Evolutionary conservation across 2,797 vertebrate genomes (phyloP).

Genomic region (Lateolabrax maculatus): DNA sequence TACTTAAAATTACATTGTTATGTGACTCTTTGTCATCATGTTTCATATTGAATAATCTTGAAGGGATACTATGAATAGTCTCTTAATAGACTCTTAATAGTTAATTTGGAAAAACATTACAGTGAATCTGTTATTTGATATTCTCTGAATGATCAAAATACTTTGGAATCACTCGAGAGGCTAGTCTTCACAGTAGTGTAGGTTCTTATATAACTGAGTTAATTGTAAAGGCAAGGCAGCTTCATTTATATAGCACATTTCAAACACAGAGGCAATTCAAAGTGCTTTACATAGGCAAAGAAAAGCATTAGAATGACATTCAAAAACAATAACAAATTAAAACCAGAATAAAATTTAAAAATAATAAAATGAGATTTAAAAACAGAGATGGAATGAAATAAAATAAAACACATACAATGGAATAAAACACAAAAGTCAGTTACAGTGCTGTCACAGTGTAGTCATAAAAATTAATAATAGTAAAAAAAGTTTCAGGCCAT

Average conservation of each 20-base stretch:
- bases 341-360: background rate
- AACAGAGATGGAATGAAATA: background rate
- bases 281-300: background rate
- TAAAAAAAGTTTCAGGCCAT: too few species aligned
- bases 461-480: background rate
- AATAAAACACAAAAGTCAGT: background rate
- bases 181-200: background rate
- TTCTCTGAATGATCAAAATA: background rate
- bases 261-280: too few species aligned
- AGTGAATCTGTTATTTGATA: background rate
- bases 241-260: background rate
- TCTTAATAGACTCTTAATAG: too few species aligned
- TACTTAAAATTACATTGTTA: background rate
- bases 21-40: background rate
- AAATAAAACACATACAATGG: background rate
- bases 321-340: too few species aligned
- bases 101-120: background rate
- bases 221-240: background rate
- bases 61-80: background rate
- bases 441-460: background rate
- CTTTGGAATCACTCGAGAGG: background rate
- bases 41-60: background rate
- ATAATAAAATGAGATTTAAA: background rate
- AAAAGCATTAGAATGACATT: background rate
- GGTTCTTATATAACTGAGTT: background rate